Percentiles rank a stretch among this genome's conserved stretches.
These are phyloP conservation scores for Hydropsyche tenuis DNA, from an alignment of 1,140 invertebrate species.

Conservation along the genomic window DNA sequence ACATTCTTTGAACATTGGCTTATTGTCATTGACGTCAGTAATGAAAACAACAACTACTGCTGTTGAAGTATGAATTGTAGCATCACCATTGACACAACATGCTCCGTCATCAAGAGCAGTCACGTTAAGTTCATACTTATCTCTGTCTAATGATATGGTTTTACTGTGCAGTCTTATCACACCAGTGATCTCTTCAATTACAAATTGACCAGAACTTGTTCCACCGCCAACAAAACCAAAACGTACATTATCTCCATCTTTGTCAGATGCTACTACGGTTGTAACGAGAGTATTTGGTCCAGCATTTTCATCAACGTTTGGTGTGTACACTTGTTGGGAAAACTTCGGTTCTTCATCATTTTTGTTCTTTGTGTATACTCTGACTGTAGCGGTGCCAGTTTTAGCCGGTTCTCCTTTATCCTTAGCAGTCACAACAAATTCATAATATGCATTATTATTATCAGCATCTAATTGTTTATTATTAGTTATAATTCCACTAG, in stretches of 20 bases:
- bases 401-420: conserved; percentile 93
- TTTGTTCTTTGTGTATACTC: conserved; percentile 95
- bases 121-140: conserved; percentile 93
- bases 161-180: conserved; percentile 89
- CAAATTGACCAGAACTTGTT: conserved; percentile 89
- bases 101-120: conserved; percentile 93
- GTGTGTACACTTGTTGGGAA: conserved; percentile 94
- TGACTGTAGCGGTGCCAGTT: conserved; percentile 88
- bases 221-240: conserved; percentile 93
- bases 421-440: conserved; percentile 90
- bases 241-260: conserved; percentile 92
- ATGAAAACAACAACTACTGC: conserved; percentile 97
- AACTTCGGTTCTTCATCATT: conserved; percentile 97
- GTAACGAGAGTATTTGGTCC: conserved; percentile 92
- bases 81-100: conserved; percentile 86
- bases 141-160: conserved; percentile 81
- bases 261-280: conserved; percentile 93
- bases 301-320: conserved; percentile 95
- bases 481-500: conserved; percentile 89
- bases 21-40: conserved; percentile 95
- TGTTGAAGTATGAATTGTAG: conserved; percentile 88
- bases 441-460: conserved; percentile 95
- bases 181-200: conserved; percentile 94
- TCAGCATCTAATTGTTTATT: conserved; percentile 93
- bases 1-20: conserved; percentile 93